These are phyloP conservation scores for Neomorphus geoffroyi DNA, from an alignment of 2,797 vertebrate species.

Conservation along the genomic window DNA sequence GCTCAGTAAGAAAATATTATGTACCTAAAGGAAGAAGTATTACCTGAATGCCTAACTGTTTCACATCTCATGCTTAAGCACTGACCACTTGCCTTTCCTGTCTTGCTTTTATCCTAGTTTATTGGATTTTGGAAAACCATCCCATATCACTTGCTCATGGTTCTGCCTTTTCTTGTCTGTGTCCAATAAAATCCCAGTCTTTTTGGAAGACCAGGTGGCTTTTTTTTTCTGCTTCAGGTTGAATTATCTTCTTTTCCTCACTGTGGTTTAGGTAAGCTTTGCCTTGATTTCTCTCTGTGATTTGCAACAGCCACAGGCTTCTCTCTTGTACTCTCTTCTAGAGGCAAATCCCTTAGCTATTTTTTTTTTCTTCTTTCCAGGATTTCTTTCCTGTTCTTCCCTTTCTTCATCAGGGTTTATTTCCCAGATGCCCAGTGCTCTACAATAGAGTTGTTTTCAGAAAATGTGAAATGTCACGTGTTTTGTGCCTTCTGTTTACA, in stretches of 20 bases:
- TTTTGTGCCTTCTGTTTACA: neutral
- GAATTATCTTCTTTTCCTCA: neutral
- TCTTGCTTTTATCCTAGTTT: neutral
- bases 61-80: neutral
- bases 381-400: neutral
- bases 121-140: neutral
- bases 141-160: neutral
- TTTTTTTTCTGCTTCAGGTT: neutral
- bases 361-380: neutral
- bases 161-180: neutral
- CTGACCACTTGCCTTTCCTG: neutral
- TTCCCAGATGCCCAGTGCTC: slow-evolving; percentile 16
- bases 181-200: neutral
- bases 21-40: neutral
- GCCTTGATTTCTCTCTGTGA: neutral
- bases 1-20: neutral
- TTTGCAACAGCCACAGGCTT: slow-evolving; percentile 5
- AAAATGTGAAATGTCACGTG: neutral
- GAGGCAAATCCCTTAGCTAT: neutral
- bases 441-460: neutral
- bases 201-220: neutral
- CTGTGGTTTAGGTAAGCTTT: neutral
- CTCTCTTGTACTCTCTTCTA: neutral
- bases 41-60: neutral
- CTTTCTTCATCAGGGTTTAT: slow-evolving; percentile 7